Conservation (phyloP, 2,113 vertebrate genomes). For the Psophia crepitans region DNA sequence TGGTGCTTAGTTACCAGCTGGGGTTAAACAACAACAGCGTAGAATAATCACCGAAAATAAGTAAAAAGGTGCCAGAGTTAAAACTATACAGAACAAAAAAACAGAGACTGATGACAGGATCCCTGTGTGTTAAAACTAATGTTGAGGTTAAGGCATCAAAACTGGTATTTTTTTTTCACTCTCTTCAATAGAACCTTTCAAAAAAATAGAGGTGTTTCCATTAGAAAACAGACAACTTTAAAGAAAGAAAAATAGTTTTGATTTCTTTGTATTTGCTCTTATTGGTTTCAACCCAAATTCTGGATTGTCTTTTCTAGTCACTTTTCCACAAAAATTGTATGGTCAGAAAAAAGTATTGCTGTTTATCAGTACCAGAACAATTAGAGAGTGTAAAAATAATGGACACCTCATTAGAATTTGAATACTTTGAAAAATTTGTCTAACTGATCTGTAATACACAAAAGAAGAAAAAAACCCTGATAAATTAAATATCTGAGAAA, state of each 20-base stretch:
- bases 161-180: not conserved
- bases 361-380: not conserved
- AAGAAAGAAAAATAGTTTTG: not conserved
- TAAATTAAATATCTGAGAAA: not conserved
- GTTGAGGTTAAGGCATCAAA: not conserved
- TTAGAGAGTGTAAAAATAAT: not conserved
- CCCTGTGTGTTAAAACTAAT: not conserved
- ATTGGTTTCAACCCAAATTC: not conserved
- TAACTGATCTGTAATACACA: not conserved
- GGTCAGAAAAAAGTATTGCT: not conserved
- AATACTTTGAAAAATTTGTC: not conserved
- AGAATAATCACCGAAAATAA: not conserved
- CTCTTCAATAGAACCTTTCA: not conserved
- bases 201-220: not conserved
- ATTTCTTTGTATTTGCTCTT: not conserved
- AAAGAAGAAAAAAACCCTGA: not conserved
- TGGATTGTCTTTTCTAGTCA: not conserved
- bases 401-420: not conserved
- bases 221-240: not conserved
- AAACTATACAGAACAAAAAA: not conserved
- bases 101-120: not conserved
- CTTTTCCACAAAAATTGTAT: not conserved
- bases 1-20: too few relatives aligned
- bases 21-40: not conserved
- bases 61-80: not conserved